These are phyloP conservation scores for Peromyscus californicus DNA, from an alignment of 2,113 vertebrate genomes.

Conservation along the genomic window DNA sequence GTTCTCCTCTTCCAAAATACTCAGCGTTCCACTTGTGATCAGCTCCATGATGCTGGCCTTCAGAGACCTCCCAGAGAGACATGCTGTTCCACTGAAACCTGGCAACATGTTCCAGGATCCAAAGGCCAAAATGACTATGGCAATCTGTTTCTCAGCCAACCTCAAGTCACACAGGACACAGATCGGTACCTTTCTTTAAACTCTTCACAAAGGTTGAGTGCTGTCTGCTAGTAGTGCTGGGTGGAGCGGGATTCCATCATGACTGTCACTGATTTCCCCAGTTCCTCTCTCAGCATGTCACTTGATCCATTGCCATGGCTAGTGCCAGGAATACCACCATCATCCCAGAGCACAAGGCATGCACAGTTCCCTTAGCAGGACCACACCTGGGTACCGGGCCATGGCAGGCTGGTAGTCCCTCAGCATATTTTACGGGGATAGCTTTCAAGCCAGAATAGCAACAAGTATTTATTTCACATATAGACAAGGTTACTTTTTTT, in stretches of 20 bases:
- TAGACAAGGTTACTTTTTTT: not conserved
- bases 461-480: slow-evolving; percentile 30
- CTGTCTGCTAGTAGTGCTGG: slow-evolving; percentile 95
- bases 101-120: slow-evolving; percentile 97
- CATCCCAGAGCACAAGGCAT: slow-evolving; percentile 59
- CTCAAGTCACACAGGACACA: slow-evolving; percentile 96
- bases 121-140: slow-evolving; percentile 96
- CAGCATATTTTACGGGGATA: not conserved
- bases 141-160: slow-evolving; percentile 94
- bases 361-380: not conserved
- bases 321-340: slow-evolving; percentile 51
- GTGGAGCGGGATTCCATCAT: slow-evolving; percentile 96
- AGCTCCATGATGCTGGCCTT: not conserved
- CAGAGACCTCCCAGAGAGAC: not conserved
- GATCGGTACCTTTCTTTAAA: slow-evolving; percentile 96
- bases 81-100: slow-evolving; percentile 87
- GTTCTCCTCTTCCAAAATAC: slow-evolving; percentile 95
- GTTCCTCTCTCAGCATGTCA: slow-evolving; percentile 93
- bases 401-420: not conserved
- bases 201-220: slow-evolving; percentile 98
- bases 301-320: slow-evolving; percentile 92
- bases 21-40: slow-evolving; percentile 88
- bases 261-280: slow-evolving; percentile 95
- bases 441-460: not conserved
- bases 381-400: slow-evolving; percentile 35